Conservation (phyloP, 2,113 vertebrate genomes). For the Periophthalmus modestus region DNA sequence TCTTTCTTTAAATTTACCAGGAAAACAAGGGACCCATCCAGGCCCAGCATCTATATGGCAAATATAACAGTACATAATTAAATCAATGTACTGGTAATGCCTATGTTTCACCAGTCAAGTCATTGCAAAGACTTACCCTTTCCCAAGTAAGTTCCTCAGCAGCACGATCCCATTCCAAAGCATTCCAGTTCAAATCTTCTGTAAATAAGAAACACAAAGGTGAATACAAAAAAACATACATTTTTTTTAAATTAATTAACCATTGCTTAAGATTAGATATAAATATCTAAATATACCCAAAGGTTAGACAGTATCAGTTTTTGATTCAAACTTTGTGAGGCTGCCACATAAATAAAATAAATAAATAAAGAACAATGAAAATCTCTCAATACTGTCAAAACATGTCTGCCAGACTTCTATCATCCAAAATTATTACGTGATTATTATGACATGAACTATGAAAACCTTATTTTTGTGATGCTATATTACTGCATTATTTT, state of each 20-base stretch:
- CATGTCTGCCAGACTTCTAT: too few species aligned
- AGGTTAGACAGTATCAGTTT: too few species aligned
- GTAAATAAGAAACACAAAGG: constrained; percentile 25
- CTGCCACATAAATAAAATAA: too few species aligned
- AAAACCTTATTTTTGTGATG: too few species aligned
- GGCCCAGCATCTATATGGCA: constrained; percentile 89
- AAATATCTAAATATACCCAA: too few species aligned
- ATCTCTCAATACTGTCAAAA: too few species aligned
- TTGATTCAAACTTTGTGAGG: too few species aligned
- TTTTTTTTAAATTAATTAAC: neutral
- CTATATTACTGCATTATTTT: neutral
- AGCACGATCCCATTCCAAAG: constrained; percentile 95
- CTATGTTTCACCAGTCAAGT: neutral
- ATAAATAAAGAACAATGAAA: too few species aligned
- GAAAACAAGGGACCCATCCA: constrained; percentile 95
- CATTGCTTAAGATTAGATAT: too few species aligned
- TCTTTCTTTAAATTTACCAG: constrained; percentile 75
- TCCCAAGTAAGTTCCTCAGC: constrained; percentile 98
- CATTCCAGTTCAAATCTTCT: constrained; percentile 99
- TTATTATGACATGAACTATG: too few species aligned
- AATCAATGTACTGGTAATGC: neutral
- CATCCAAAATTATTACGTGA: too few species aligned
- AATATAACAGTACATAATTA: neutral
- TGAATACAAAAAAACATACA: neutral
- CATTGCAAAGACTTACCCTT: constrained; percentile 75